These are phyloP conservation scores for Cariama cristata DNA, from an alignment of 2,113 vertebrate species.

Conservation along the genomic window DNA sequence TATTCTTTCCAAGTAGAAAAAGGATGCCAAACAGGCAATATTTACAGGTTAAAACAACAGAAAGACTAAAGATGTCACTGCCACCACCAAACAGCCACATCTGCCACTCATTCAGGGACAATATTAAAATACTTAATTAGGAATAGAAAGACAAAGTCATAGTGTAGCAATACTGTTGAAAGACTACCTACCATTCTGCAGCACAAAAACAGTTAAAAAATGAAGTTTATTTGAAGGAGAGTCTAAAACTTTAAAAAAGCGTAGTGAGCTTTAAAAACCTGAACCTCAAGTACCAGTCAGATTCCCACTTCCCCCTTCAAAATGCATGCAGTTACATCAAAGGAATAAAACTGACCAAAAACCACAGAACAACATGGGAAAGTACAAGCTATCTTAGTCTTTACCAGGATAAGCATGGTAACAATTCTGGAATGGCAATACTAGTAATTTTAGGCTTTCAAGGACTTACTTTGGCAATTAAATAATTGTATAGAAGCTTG, in stretches of 20 bases:
- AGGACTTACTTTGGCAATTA: background rate
- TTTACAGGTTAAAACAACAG: slow-evolving; percentile 48
- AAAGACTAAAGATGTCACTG: slow-evolving; percentile 48
- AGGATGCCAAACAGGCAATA: slow-evolving; percentile 4
- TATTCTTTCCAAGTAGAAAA: slow-evolving; percentile 25
- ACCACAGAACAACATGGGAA: background rate
- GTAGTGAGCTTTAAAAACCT: background rate
- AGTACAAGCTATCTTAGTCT: background rate
- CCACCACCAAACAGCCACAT: background rate
- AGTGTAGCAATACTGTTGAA: background rate
- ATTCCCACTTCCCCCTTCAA: background rate
- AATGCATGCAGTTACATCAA: background rate
- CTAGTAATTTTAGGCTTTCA: background rate
- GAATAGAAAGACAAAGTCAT: background rate
- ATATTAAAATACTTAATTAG: background rate
- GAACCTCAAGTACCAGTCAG: background rate
- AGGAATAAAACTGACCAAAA: background rate
- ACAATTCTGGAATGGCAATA: background rate
- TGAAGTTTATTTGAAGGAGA: background rate
- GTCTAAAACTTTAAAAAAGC: background rate
- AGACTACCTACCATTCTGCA: background rate
- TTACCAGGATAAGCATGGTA: background rate
- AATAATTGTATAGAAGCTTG: background rate
- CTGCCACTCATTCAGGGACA: background rate
- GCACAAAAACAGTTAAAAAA: background rate